These are phyloP conservation scores for Hapalemur alaotrensis DNA, from an alignment of 2,797 vertebrate species.

Conservation along the genomic window DNA sequence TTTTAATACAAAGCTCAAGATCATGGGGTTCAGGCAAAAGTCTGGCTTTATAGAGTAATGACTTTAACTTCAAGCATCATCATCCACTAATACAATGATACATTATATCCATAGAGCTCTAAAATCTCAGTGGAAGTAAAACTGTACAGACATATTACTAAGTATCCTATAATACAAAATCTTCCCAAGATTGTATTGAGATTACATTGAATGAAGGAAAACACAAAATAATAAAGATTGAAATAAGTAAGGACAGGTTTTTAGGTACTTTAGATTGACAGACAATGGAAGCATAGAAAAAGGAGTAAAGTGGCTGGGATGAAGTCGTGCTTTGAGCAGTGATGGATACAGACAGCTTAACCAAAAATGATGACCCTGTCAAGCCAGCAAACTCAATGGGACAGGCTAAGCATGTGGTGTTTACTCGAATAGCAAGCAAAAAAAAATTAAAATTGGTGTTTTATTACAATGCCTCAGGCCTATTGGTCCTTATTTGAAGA, in stretches of 20 bases:
- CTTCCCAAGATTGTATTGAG: not conserved
- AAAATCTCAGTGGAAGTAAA: not conserved
- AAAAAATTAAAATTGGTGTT: not conserved
- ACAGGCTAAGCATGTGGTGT: not conserved
- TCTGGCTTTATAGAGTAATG: not conserved
- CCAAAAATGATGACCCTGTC: not conserved
- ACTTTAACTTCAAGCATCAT: not conserved
- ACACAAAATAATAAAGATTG: not conserved
- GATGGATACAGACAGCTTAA: not conserved
- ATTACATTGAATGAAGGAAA: conserved; percentile 2
- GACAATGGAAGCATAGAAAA: not conserved
- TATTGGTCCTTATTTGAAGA: not conserved
- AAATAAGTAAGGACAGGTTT: not conserved
- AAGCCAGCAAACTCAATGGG: not conserved
- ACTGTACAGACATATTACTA: not conserved
- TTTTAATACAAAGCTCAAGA: not conserved
- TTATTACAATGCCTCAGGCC: not conserved
- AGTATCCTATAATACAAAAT: not conserved
- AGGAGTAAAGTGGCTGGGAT: accelerated
- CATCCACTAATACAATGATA: not conserved
- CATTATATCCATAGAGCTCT: not conserved
- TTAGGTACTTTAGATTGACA: not conserved
- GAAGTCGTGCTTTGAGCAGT: not conserved
- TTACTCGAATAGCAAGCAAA: not conserved
- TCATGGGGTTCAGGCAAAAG: not conserved